Evolutionary conservation across 2,888 invertebrate genomes (phyloP).

Genomic region (Ophion costatus): DNA sequence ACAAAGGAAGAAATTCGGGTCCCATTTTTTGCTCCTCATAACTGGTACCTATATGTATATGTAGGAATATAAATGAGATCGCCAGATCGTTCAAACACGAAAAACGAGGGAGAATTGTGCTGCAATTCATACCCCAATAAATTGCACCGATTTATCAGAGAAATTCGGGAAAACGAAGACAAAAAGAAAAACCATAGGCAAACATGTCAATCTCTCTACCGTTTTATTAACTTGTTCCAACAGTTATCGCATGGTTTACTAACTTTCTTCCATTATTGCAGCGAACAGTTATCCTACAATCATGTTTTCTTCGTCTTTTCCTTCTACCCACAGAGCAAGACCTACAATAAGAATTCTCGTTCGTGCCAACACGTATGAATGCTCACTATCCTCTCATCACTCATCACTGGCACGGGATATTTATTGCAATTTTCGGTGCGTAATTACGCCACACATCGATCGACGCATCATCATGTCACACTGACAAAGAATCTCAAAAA

Average conservation of each 20-base stretch:
- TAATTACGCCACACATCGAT: neutral
- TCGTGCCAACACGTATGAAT: constrained; percentile 12
- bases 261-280: neutral
- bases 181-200: neutral
- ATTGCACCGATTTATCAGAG: neutral
- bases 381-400: constrained; percentile 3
- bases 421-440: constrained; percentile 14
- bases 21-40: no score
- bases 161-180: neutral
- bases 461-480: no score
- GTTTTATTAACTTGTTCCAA: constrained; percentile 52
- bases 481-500: neutral
- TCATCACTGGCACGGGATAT: neutral
- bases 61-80: no score
- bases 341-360: constrained; percentile 46
- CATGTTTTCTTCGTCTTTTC: neutral
- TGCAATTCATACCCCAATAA: no score
- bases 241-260: constrained; percentile 26
- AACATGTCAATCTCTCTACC: constrained; percentile 27
- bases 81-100: no score
- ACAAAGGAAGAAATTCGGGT: neutral
- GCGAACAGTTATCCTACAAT: constrained; percentile 20
- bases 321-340: constrained; percentile 36
- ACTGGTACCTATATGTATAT: no score
- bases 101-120: no score